phyloP scores from a whole-genome alignment of 2,888 invertebrate species.

The Antheraea yamamai region DNA sequence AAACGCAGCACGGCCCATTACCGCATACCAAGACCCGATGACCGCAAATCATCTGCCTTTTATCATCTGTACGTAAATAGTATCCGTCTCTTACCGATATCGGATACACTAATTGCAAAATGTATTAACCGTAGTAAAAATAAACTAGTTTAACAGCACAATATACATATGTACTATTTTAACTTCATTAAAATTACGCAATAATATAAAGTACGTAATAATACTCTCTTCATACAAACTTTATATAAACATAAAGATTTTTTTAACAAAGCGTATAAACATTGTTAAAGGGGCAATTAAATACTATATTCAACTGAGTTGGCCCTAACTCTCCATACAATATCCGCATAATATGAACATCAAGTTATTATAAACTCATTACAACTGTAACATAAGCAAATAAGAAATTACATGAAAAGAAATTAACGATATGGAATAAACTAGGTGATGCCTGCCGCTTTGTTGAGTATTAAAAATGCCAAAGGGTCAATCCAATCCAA shows the following conservation, averaged over 20 bases:
- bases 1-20: slow-evolving; percentile 61
- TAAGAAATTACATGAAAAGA: not conserved
- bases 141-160: not conserved
- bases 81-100: not conserved
- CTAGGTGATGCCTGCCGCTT: too few species aligned
- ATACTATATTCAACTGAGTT: not conserved
- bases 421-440: too few species aligned
- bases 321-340: not conserved
- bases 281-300: not conserved
- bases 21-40: slow-evolving; percentile 57
- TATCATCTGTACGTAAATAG: slow-evolving; percentile 6
- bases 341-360: not conserved
- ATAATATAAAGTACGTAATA: not conserved
- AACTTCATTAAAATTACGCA: not conserved
- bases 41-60: slow-evolving; percentile 53
- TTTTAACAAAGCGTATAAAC: not conserved
- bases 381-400: not conserved
- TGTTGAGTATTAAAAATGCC: too few species aligned
- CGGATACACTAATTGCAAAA: not conserved
- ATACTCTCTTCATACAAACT: not conserved
- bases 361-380: not conserved
- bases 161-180: too few species aligned
- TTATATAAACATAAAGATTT: not conserved
- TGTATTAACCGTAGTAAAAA: not conserved
- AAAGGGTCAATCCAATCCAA: too few species aligned